Conservation (phyloP, 1,140 invertebrate genomes). For the Saccostrea cuccullata region DNA sequence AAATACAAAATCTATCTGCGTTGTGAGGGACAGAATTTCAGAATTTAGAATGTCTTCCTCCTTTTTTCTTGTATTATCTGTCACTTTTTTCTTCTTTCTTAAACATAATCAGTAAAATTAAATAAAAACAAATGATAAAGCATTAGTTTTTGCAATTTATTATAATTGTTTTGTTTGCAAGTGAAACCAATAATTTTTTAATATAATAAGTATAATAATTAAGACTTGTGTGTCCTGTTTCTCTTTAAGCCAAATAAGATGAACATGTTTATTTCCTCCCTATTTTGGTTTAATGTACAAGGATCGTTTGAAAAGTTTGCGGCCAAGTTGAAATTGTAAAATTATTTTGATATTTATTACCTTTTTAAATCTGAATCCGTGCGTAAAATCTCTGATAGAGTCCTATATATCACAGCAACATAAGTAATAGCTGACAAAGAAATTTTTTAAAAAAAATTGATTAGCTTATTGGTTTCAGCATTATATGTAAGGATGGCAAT, state of each 20-base stretch:
- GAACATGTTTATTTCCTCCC: too few relatives aligned
- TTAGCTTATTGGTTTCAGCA: not conserved
- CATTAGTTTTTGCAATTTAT: too few relatives aligned
- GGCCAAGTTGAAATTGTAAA: not conserved
- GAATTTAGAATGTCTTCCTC: not conserved
- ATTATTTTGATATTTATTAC: not conserved
- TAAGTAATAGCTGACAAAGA: not conserved
- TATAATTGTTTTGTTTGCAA: too few relatives aligned
- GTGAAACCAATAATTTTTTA: too few relatives aligned
- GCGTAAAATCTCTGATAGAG: not conserved
- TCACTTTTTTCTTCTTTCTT: not conserved
- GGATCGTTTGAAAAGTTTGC: too few relatives aligned
- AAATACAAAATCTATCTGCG: not conserved
- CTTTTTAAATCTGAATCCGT: not conserved
- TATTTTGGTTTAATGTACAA: too few relatives aligned
- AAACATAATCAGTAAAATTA: not conserved
- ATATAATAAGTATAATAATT: too few relatives aligned
- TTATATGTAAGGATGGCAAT: not conserved
- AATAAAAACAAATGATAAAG: too few relatives aligned
- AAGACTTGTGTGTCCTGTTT: too few relatives aligned
- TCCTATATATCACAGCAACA: slow-evolving; percentile 2
- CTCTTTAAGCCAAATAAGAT: too few relatives aligned
- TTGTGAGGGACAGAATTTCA: not conserved
- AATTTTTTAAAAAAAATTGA: not conserved
- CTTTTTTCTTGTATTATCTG: not conserved